phyloP scores from a whole-genome alignment of 2,113 vertebrate genomes.

The Aptenodytes patagonicus region DNA sequence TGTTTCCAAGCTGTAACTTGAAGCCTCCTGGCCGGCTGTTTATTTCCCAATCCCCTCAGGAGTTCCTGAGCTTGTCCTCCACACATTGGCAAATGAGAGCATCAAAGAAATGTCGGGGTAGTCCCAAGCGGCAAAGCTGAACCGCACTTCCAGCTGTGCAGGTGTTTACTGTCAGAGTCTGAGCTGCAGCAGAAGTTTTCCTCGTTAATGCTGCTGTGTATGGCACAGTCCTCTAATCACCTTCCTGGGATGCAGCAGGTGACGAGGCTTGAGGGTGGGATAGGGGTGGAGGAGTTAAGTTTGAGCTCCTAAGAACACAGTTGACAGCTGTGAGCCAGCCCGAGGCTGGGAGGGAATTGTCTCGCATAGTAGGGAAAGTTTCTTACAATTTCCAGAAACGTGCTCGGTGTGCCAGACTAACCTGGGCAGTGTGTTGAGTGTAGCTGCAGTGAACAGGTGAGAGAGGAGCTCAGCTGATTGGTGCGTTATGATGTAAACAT shows the following conservation, averaged over 20 bases:
- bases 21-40: neutral
- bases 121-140: neutral
- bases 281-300: neutral
- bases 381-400: neutral
- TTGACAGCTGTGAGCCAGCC: neutral
- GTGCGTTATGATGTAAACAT: neutral
- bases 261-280: neutral
- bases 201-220: neutral
- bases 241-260: neutral
- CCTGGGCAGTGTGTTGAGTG: rapidly evolving
- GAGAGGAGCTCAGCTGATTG: neutral
- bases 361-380: neutral
- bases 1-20: neutral
- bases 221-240: neutral
- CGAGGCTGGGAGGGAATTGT: neutral
- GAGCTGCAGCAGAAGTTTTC: neutral
- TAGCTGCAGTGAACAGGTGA: neutral
- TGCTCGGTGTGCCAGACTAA: neutral
- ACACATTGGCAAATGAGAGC: neutral
- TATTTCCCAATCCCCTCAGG: neutral
- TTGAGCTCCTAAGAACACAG: neutral
- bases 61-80: neutral
- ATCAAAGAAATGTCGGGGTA: neutral
- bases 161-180: neutral
- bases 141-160: neutral